These are phyloP conservation scores for Eilema depressum DNA, from an alignment of 2,888 invertebrate genomes.

Conservation along the genomic window DNA sequence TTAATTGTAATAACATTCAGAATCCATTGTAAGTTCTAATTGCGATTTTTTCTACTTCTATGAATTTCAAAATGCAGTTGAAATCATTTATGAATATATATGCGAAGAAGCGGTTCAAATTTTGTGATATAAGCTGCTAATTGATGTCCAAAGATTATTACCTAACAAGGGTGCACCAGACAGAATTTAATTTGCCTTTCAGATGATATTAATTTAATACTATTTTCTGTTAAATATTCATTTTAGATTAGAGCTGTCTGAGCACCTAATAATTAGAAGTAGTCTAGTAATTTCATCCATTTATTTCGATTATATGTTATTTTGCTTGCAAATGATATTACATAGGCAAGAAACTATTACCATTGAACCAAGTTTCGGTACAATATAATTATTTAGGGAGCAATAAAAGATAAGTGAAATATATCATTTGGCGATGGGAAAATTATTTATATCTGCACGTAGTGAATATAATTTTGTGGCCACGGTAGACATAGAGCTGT, in stretches of 20 bases:
- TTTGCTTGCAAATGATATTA: neutral
- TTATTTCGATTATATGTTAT: neutral
- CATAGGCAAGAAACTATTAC: neutral
- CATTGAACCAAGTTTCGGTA: neutral
- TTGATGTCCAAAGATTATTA: neutral
- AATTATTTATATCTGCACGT: neutral
- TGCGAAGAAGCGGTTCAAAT: neutral
- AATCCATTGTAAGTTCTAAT: neutral
- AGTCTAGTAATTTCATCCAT: neutral
- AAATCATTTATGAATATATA: neutral
- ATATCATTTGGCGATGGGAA: neutral
- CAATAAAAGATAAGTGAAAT: neutral
- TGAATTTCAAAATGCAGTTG: neutral
- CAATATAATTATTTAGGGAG: neutral
- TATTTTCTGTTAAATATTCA: neutral
- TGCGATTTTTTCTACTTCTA: neutral
- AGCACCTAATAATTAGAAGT: neutral
- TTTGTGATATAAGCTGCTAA: constrained; percentile 1
- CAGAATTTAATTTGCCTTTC: neutral
- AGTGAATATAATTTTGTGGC: neutral
- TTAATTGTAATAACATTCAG: too few species aligned
- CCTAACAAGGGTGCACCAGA: neutral
- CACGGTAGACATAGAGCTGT: neutral
- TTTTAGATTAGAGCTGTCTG: neutral
- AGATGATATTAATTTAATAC: neutral